A percentile compares a stretch with the other conserved stretches of the same genome.
These are phyloP conservation scores for Corvus moneduloides DNA, from an alignment of 2,113 vertebrate species.

Conservation along the genomic window DNA sequence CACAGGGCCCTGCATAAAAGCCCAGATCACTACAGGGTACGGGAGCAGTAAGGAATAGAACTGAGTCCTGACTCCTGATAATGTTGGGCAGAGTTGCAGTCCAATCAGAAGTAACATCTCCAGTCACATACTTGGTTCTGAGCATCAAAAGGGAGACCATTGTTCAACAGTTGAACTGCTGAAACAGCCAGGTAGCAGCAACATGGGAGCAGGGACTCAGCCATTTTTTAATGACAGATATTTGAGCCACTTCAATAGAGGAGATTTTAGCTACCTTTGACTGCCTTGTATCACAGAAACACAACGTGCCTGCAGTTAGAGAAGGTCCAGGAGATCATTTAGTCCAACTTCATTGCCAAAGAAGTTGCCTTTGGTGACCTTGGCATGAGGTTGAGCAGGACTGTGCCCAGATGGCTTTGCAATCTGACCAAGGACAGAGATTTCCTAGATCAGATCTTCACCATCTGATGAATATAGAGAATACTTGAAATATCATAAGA, in stretches of 20 bases:
- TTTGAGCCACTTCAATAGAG: not conserved
- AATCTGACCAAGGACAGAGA: not conserved
- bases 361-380: not conserved
- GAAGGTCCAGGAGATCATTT: not conserved
- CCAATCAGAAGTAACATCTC: not conserved
- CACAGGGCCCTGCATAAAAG: not conserved
- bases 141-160: not conserved
- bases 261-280: not conserved
- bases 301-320: accelerated
- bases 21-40: not conserved
- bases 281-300: not conserved
- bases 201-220: not conserved
- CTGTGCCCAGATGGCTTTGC: not conserved
- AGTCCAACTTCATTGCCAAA: not conserved
- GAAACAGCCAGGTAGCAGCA: not conserved
- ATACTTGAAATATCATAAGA: not conserved
- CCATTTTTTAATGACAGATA: not conserved
- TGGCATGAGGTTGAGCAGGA: not conserved
- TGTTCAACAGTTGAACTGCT: not conserved
- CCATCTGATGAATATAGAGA: not conserved
- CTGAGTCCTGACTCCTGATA: not conserved
- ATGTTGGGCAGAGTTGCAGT: not conserved
- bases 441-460: not conserved
- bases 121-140: not conserved
- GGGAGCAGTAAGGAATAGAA: not conserved